A percentile compares a stretch with the other conserved stretches of the same genome.
phyloP scores from a whole-genome alignment of 2,888 invertebrate genomes.

The Leptodirus hochenwartii region DNA sequence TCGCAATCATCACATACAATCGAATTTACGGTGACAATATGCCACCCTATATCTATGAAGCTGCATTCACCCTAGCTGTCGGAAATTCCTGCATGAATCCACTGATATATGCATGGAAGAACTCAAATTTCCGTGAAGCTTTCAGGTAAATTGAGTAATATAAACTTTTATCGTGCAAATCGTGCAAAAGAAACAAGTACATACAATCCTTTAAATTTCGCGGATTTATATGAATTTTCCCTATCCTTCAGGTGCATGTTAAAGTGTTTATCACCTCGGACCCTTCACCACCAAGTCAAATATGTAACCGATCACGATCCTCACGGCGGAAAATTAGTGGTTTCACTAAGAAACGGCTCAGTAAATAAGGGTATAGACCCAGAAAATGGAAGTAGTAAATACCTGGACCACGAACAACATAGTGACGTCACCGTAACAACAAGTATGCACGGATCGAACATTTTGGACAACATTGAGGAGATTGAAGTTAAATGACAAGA shows the following conservation, averaged over 20 bases:
- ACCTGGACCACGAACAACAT: slow-evolving; percentile 24
- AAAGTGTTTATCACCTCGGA: too few species aligned
- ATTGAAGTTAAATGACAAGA: too few species aligned
- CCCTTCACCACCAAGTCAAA: slow-evolving; percentile 20
- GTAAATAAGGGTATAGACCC: not conserved
- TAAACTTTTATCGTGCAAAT: slow-evolving; percentile 47
- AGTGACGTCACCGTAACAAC: slow-evolving; percentile 11
- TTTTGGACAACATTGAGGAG: too few species aligned
- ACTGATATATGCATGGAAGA: slow-evolving; percentile 73
- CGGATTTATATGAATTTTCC: too few species aligned
- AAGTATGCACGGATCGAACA: too few species aligned
- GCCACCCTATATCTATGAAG: slow-evolving; percentile 20
- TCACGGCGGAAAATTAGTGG: slow-evolving; percentile 8
- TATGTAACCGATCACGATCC: slow-evolving; percentile 34
- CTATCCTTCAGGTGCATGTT: too few species aligned
- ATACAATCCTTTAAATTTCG: too few species aligned
- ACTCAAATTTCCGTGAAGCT: slow-evolving; percentile 54
- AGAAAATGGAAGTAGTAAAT: slow-evolving; percentile 26
- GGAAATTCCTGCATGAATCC: slow-evolving; percentile 69
- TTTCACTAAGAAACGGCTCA: slow-evolving; percentile 10
- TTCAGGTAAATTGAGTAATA: slow-evolving; percentile 47
- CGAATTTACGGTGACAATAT: slow-evolving; percentile 15
- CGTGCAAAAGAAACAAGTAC: slow-evolving; percentile 32
- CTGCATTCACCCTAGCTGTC: slow-evolving; percentile 43
- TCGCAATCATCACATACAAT: slow-evolving; percentile 33